Evolutionary conservation across 2,888 invertebrate genomes (phyloP).

Genomic region (Mactromeris polynyma): DNA sequence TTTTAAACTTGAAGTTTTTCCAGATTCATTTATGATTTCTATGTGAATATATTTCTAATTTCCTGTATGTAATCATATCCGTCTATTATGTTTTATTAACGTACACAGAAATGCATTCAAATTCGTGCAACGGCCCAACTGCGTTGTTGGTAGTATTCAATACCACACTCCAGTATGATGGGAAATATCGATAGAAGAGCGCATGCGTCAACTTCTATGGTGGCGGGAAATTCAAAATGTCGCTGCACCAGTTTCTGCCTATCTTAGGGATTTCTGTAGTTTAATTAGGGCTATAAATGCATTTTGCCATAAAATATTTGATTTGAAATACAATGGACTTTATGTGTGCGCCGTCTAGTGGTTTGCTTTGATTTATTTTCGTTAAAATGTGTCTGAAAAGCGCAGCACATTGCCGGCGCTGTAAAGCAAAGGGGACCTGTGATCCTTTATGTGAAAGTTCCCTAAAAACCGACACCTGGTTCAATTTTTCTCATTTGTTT

Average conservation of each 20-base stretch:
- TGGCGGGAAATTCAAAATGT: constrained; percentile 64
- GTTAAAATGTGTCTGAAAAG: constrained; percentile 56
- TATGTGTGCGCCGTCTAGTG: constrained; percentile 57
- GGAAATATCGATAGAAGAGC: constrained; percentile 62
- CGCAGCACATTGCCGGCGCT: constrained; percentile 47
- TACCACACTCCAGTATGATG: constrained; percentile 19
- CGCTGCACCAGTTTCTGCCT: constrained; percentile 5
- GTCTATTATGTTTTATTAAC: background rate
- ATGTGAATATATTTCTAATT: background rate
- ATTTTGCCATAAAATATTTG: constrained; percentile 63
- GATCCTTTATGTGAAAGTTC: constrained; percentile 54
- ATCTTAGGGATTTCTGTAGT: constrained; percentile 33
- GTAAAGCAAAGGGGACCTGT: constrained; percentile 29
- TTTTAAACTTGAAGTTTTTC: background rate
- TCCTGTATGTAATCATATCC: background rate
- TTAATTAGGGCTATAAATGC: constrained; percentile 62
- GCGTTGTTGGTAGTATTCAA: constrained; percentile 32
- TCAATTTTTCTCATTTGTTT: constrained; percentile 69
- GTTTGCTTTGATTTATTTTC: constrained; percentile 59
- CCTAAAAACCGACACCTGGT: constrained; percentile 65
- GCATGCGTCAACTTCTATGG: constrained; percentile 55
- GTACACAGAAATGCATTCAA: constrained; percentile 14
- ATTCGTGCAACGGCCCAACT: constrained; percentile 22
- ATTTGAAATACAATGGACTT: constrained; percentile 64
- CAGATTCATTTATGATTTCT: background rate